Conservation (phyloP, 2,797 vertebrate genomes). For the Acrossocheilus fasciatus region DNA sequence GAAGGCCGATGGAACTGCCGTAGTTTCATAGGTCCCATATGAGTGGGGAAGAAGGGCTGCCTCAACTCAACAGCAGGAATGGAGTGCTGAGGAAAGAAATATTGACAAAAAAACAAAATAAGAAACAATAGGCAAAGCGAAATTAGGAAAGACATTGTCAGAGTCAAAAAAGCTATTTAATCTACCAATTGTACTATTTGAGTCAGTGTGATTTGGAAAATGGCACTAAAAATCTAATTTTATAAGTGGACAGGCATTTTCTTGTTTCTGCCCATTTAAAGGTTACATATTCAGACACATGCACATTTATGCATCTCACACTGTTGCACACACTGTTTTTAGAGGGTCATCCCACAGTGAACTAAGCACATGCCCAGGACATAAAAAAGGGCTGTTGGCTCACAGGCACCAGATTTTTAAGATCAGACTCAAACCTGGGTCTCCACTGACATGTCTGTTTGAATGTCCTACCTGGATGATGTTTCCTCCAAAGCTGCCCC, state of each 20-base stretch:
- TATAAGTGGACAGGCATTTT: background rate
- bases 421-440: background rate
- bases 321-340: too few species aligned
- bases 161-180: background rate
- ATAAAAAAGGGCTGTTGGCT: background rate
- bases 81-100: slow-evolving; percentile 84
- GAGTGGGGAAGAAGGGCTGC: slow-evolving; percentile 98
- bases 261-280: background rate
- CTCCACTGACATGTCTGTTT: background rate
- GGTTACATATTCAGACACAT: background rate
- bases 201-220: background rate
- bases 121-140: background rate
- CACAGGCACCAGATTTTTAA: background rate
- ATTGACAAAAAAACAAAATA: background rate
- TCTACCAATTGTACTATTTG: background rate
- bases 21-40: slow-evolving; percentile 99
- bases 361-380: background rate
- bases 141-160: background rate
- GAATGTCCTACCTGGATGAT: slow-evolving; percentile 90
- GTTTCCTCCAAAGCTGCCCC: slow-evolving; percentile 97
- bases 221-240: background rate
- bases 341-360: background rate
- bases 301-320: too few species aligned
- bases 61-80: slow-evolving; percentile 96
- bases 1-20: slow-evolving; percentile 92